These are phyloP conservation scores for Drosophila pegasa DNA, from an alignment of 2,888 invertebrate genomes.

Conservation along the genomic window DNA sequence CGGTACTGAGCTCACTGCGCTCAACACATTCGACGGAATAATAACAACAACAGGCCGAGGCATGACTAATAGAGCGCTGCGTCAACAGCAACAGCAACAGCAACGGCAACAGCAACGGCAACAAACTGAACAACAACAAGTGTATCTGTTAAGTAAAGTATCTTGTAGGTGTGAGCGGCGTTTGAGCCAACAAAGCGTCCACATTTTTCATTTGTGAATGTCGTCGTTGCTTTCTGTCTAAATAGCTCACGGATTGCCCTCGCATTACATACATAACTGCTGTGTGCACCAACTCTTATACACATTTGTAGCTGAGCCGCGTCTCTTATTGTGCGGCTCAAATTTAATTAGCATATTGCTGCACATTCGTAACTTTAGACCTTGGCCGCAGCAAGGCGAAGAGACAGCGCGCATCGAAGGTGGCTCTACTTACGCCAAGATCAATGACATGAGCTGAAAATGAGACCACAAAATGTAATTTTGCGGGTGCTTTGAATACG, in stretches of 20 bases:
- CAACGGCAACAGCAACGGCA: slow-evolving; percentile 12
- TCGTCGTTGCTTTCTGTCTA: slow-evolving; percentile 33
- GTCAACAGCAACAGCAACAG: slow-evolving; percentile 30
- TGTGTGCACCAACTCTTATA: slow-evolving; percentile 5
- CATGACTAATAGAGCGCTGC: slow-evolving; percentile 62
- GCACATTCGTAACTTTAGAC: slow-evolving; percentile 41
- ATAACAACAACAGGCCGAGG: slow-evolving; percentile 1
- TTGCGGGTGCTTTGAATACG: neutral
- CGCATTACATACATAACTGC: slow-evolving; percentile 1
- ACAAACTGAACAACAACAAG: slow-evolving; percentile 16
- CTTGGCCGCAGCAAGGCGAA: slow-evolving; percentile 31
- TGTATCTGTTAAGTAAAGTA: slow-evolving; percentile 43
- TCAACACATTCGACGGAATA: slow-evolving; percentile 16
- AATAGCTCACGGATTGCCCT: slow-evolving; percentile 22
- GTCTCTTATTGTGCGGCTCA: slow-evolving; percentile 25
- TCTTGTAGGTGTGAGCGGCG: slow-evolving; percentile 60
- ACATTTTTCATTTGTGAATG: slow-evolving; percentile 26
- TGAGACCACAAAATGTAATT: neutral
- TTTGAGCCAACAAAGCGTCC: slow-evolving; percentile 26
- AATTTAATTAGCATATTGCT: slow-evolving; percentile 53
- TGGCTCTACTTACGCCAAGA: slow-evolving; percentile 7
- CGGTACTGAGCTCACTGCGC: slow-evolving; percentile 17
- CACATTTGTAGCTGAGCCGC: slow-evolving; percentile 1
- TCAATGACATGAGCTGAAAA: slow-evolving; percentile 32
- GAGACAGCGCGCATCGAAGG: slow-evolving; percentile 6